Base-by-base conservation (phyloP, 2,113 vertebrate genomes). In the Parus major region DNA sequence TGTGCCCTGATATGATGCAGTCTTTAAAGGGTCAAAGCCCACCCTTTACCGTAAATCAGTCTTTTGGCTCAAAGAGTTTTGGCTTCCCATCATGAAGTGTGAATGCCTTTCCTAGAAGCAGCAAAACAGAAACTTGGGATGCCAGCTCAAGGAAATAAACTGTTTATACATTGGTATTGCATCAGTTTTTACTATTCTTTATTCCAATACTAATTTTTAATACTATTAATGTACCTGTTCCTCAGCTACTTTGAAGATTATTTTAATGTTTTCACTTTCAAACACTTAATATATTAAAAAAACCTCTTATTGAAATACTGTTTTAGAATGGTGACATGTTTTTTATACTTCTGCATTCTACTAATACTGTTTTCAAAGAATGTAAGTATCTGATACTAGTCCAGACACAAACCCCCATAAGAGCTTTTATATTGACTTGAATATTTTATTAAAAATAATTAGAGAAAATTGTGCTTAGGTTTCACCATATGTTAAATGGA, bases 81-180 rank as follows among this genome's bases (percentile, higher is more conserved):
- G 53, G 28, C 47, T 95, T 94, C 33, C 87, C 72, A 10, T 41
- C 59, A 41, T 69, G 36, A 55, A 88, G 18, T 50, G 8, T 72
- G 68, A 35, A 36, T 82, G 41, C 68, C 46, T 90, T 93, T 95
- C 75, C 25, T 88, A 14, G 66, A 50, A 69, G 44, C 66, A 69
- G 63, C 86, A 95, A 86, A 63, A 57, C 72, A 93, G 76, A 93
- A 88, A 86, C 46, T 72, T 88, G 65, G 39, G 57, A 65, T 29
- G 57, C 47, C 59, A 41, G 19, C 69, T 92, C 47, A 53, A 82
- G 47, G 63, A 89, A 91, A 63, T 84, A 72, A 73, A 35, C 19
- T 10, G 68, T 64, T 71, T 63, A 53, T 42, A 36, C 14, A 7
- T 18, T 83, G 75, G 8, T 89, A 81, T 1, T 19, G 12, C 80